A percentile compares a stretch with the other conserved stretches of the same genome.
Evolutionary conservation across 2,797 vertebrate species (phyloP).

Genomic region (Thaleichthys pacificus): DNA sequence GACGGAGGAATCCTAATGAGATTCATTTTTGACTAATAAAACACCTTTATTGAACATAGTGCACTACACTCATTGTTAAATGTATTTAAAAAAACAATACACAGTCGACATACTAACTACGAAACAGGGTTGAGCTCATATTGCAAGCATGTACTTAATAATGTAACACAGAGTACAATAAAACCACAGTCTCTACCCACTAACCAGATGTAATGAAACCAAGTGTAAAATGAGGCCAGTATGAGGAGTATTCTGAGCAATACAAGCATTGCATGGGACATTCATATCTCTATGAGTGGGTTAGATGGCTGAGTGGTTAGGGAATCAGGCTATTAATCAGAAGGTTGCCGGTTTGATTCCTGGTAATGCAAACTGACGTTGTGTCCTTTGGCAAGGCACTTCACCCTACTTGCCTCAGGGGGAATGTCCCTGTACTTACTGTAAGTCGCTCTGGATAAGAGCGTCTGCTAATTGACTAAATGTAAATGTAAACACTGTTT

Average conservation of each 20-base stretch:
- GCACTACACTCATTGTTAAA: background rate
- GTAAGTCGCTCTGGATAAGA: too few species aligned
- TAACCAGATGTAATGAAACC: background rate
- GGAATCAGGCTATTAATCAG: too few species aligned
- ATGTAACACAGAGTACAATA: fast-evolving
- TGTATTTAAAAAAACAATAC: background rate
- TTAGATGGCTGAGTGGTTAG: too few species aligned
- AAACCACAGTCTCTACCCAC: background rate
- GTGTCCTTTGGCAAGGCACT: too few species aligned
- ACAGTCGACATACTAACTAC: background rate
- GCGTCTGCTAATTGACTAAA: too few species aligned
- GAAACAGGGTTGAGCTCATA: background rate
- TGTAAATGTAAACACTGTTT: background rate
- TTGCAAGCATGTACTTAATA: too few species aligned
- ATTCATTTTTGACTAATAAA: background rate
- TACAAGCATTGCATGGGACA: too few species aligned
- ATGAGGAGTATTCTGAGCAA: background rate
- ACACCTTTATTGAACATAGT: conserved; percentile 26
- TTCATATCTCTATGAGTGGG: background rate
- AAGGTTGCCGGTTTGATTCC: too few species aligned
- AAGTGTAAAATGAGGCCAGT: background rate
- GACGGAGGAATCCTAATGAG: too few species aligned
- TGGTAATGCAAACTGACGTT: too few species aligned
- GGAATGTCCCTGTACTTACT: too few species aligned
- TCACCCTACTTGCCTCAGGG: too few species aligned